These are phyloP conservation scores for Hypothenemus hampei DNA, from an alignment of 1,140 invertebrate genomes.

Conservation along the genomic window DNA sequence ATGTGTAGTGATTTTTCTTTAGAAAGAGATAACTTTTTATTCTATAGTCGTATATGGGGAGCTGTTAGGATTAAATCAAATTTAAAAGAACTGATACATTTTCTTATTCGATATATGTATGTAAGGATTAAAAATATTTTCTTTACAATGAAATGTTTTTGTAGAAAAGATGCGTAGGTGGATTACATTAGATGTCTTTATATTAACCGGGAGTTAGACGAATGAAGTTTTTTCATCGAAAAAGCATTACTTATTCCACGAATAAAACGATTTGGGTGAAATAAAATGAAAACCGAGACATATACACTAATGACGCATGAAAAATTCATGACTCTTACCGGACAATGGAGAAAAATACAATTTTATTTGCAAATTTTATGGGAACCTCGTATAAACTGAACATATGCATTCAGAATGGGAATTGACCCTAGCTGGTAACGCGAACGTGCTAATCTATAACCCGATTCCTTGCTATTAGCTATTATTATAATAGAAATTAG, in stretches of 20 bases:
- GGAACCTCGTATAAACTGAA: conserved; percentile 5
- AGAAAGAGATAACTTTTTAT: too few relatives aligned
- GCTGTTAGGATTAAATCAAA: too few relatives aligned
- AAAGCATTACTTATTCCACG: conserved; percentile 1
- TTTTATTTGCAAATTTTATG: conserved; percentile 22
- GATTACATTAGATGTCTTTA: too few relatives aligned
- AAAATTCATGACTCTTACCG: conserved; percentile 4
- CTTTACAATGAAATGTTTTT: too few relatives aligned
- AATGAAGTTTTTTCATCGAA: conserved; percentile 2
- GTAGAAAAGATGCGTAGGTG: too few relatives aligned
- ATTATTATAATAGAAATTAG: conserved; percentile 28
- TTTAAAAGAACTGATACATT: too few relatives aligned
- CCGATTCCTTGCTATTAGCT: too few relatives aligned
- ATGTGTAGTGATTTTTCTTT: too few relatives aligned
- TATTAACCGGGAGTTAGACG: too few relatives aligned
- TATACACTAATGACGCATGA: conserved; percentile 6
- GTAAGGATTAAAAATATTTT: too few relatives aligned
- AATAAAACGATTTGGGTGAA: conserved; percentile 1
- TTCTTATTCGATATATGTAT: too few relatives aligned
- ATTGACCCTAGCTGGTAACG: conserved; percentile 12
- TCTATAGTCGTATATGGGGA: too few relatives aligned
- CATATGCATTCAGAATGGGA: conserved; percentile 25
- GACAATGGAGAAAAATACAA: conserved; percentile 11
- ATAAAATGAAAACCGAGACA: not conserved
- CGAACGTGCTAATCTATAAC: conserved; percentile 14